These are phyloP conservation scores for Cochlearius cochlearius DNA, from an alignment of 2,113 vertebrate genomes.

Conservation along the genomic window DNA sequence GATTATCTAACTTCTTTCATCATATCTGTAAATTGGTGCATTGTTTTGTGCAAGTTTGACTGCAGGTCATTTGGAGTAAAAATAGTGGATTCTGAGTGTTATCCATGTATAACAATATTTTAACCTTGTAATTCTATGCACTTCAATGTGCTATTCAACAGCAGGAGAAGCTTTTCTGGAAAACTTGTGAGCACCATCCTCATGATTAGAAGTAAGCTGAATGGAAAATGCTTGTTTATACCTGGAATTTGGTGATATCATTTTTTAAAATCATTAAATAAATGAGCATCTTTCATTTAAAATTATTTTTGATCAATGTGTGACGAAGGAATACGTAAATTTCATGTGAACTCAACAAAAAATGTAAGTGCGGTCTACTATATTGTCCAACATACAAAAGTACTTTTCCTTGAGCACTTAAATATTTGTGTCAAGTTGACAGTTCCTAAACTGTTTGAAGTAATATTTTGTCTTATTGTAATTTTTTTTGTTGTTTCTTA, in stretches of 20 bases:
- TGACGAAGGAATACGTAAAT: neutral
- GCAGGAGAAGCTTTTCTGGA: neutral
- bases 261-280: neutral
- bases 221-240: neutral
- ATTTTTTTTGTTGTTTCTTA: neutral
- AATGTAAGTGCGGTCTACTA: neutral
- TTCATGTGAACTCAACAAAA: neutral
- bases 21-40: neutral
- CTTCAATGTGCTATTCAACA: neutral
- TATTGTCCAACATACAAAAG: neutral
- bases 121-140: neutral
- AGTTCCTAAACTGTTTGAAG: neutral
- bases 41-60: neutral
- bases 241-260: neutral
- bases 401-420: neutral
- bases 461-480: neutral
- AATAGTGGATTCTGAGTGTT: neutral
- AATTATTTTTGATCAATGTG: neutral
- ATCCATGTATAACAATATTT: neutral
- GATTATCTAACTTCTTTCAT: neutral
- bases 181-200: neutral
- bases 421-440: neutral
- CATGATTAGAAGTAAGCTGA: neutral
- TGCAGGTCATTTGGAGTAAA: neutral
- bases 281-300: neutral